These are phyloP conservation scores for Phataginus tricuspis DNA, from an alignment of 2,797 vertebrate genomes.

Conservation along the genomic window DNA sequence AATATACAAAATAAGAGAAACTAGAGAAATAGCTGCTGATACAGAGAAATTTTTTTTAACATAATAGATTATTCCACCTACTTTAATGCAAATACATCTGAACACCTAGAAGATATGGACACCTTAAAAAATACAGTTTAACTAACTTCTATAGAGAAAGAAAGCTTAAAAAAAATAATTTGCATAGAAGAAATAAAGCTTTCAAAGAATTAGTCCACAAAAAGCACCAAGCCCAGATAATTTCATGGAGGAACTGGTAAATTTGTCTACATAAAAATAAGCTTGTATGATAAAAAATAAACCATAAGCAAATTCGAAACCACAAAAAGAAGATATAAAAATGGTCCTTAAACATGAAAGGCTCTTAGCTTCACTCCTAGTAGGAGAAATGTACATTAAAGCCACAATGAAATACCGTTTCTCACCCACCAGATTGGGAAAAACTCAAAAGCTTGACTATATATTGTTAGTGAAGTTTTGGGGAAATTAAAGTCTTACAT, in stretches of 20 bases:
- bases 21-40: not conserved
- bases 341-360: slow-evolving; percentile 1
- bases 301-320: not conserved
- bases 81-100: not conserved
- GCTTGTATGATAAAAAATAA: not conserved
- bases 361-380: not conserved
- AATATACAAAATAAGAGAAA: not conserved
- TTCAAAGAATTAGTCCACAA: not conserved
- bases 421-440: not conserved
- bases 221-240: not conserved
- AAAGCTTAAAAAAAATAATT: not conserved
- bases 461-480: not conserved
- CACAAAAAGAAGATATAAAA: not conserved
- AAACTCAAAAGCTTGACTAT: slow-evolving; percentile 4
- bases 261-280: not conserved
- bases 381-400: not conserved
- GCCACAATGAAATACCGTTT: not conserved
- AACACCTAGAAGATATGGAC: not conserved
- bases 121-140: not conserved
- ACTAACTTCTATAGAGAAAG: not conserved
- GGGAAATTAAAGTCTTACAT: not conserved
- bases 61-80: not conserved
- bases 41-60: not conserved
- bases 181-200: not conserved
- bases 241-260: not conserved